Conservation (phyloP, 1,140 invertebrate genomes). For the Trissolcus basalis region DNA sequence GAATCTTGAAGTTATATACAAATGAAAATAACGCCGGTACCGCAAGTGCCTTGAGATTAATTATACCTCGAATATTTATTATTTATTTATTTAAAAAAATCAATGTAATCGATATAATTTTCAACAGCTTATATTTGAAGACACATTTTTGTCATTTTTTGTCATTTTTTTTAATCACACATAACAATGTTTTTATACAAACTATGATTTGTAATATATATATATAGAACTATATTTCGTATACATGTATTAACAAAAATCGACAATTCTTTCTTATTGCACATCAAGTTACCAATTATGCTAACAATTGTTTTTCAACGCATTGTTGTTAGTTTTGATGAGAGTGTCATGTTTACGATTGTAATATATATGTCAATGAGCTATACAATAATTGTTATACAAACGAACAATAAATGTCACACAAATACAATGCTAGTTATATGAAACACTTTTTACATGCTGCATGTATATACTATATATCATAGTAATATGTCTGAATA, state of each 20-base stretch:
- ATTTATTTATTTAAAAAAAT: too few species aligned
- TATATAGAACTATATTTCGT: not conserved
- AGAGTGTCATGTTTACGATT: conserved; percentile 1
- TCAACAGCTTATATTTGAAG: conserved; percentile 10
- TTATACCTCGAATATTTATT: too few species aligned
- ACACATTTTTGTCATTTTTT: conserved; percentile 49
- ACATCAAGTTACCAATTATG: conserved; percentile 51
- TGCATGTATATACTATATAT: not conserved
- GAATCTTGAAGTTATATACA: too few species aligned
- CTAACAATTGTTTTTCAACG: conserved; percentile 16
- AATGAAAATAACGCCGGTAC: too few species aligned
- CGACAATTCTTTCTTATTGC: conserved; percentile 44
- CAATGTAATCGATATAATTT: too few species aligned
- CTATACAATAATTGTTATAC: conserved; percentile 31
- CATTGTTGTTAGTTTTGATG: too few species aligned
- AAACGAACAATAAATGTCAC: conserved; percentile 35
- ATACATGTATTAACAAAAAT: conserved; percentile 29
- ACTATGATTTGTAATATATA: not conserved
- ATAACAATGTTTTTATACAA: conserved; percentile 44
- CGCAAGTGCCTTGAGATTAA: too few species aligned
- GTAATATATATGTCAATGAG: conserved; percentile 37
- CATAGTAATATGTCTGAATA: not conserved
- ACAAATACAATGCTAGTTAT: conserved; percentile 34
- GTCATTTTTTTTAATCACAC: conserved; percentile 16
- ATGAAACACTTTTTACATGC: conserved; percentile 54